Conservation (phyloP, 2,113 vertebrate genomes). For the Trogon surrucura region DNA sequence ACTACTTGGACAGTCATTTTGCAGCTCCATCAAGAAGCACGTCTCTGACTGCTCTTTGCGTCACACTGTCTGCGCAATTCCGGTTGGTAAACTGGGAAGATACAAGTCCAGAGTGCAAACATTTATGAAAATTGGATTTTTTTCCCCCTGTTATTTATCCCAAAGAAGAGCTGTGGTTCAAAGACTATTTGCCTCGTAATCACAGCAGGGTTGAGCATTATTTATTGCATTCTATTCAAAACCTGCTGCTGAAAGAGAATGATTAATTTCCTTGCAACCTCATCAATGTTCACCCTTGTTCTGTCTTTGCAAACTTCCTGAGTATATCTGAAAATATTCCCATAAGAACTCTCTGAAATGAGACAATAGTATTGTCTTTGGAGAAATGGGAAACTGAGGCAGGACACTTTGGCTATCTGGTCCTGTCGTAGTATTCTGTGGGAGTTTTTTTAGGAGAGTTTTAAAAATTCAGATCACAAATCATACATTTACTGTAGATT, state of each 20-base stretch:
- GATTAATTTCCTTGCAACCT: slow-evolving; percentile 5
- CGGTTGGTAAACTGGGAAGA: background rate
- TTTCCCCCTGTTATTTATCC: background rate
- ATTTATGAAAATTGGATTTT: background rate
- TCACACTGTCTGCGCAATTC: fast-evolving
- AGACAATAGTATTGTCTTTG: background rate
- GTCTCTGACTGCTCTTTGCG: background rate
- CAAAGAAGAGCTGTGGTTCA: background rate
- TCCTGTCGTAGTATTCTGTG: background rate
- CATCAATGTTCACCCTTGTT: background rate
- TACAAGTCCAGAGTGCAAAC: background rate
- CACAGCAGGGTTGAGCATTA: background rate
- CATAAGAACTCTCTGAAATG: background rate
- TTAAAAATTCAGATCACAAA: background rate
- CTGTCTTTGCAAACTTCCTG: background rate
- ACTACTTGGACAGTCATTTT: background rate
- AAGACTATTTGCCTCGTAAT: background rate
- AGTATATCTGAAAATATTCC: background rate
- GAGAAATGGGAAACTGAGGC: background rate
- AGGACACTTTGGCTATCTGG: background rate
- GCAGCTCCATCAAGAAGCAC: background rate
- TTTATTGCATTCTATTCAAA: slow-evolving; percentile 8
- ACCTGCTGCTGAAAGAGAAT: background rate
- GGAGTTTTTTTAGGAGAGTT: background rate
- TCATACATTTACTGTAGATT: background rate